phyloP scores from a whole-genome alignment of 2,797 vertebrate genomes.

The Halcyon badia region DNA sequence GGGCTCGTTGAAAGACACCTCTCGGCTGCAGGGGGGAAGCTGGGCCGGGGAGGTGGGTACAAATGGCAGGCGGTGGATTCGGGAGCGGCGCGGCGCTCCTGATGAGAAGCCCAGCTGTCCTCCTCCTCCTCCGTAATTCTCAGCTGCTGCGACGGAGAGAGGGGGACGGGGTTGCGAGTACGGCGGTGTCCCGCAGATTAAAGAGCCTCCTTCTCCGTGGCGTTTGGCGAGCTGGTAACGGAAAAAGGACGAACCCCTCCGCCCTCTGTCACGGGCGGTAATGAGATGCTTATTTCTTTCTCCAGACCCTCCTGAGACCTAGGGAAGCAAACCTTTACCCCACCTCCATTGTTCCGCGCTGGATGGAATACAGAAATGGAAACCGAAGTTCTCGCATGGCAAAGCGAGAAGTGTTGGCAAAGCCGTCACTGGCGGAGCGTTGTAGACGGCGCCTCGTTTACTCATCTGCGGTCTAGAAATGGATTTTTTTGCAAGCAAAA shows the following conservation, averaged over 20 bases:
- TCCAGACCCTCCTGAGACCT: conserved; percentile 1
- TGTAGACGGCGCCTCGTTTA: neutral
- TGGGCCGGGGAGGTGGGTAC: neutral
- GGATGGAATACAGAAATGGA: neutral
- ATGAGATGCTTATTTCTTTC: neutral
- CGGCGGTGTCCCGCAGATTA: neutral
- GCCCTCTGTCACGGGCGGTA: neutral
- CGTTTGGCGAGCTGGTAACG: neutral
- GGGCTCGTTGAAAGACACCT: neutral
- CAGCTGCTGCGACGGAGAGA: conserved; percentile 19
- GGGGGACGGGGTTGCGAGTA: neutral
- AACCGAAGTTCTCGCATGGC: neutral
- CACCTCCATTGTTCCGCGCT: neutral
- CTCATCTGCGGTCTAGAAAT: neutral
- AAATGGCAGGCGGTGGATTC: neutral
- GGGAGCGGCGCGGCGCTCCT: neutral
- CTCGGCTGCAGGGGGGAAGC: neutral
- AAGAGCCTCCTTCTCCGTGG: neutral
- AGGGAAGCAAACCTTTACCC: neutral
- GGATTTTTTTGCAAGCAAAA: neutral
- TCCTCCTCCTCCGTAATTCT: conserved; percentile 13
- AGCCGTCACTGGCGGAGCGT: neutral
- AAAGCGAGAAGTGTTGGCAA: neutral
- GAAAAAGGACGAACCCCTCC: neutral
- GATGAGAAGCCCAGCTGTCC: conserved; percentile 59